These are phyloP conservation scores for Microplitis manilae DNA, from an alignment of 2,888 invertebrate genomes.

Conservation along the genomic window DNA sequence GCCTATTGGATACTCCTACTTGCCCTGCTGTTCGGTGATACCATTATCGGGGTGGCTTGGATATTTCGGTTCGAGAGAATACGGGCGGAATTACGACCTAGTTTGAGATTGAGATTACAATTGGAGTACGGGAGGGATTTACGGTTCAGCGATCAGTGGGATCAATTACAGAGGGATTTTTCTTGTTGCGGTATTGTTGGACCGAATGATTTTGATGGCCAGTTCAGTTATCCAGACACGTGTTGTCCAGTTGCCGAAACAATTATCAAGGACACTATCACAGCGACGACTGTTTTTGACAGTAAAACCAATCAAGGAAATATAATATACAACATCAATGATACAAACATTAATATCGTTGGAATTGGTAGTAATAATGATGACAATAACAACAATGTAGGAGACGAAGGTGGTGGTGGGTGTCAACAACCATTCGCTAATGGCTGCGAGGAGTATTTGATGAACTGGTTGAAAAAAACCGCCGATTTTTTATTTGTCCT, in stretches of 20 bases:
- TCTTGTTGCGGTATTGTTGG: slow-evolving; percentile 86
- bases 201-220: slow-evolving; percentile 68
- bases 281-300: slow-evolving; percentile 44
- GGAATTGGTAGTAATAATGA: slow-evolving; percentile 33
- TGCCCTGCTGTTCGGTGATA: slow-evolving; percentile 86
- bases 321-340: slow-evolving; percentile 39
- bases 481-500: slow-evolving; percentile 86
- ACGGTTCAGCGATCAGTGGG: slow-evolving; percentile 85
- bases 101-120: slow-evolving; percentile 76
- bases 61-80: slow-evolving; percentile 85
- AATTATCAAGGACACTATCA: background rate
- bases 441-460: slow-evolving; percentile 83
- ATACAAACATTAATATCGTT: slow-evolving; percentile 19
- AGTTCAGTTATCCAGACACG: slow-evolving; percentile 47
- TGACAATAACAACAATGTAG: slow-evolving; percentile 8
- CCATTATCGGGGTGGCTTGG: slow-evolving; percentile 88
- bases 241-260: slow-evolving; percentile 56
- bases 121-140: slow-evolving; percentile 82
- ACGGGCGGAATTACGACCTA: slow-evolving; percentile 82
- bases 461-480: slow-evolving; percentile 83
- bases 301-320: slow-evolving; percentile 38
- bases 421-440: slow-evolving; percentile 63
- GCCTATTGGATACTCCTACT: slow-evolving; percentile 88
- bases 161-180: slow-evolving; percentile 82
- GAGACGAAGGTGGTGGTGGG: slow-evolving; percentile 48